A percentile compares a stretch with the other conserved stretches of the same genome.
Evolutionary conservation across 2,113 vertebrate genomes (phyloP).

Genomic region (Nematolebias whitei): DNA sequence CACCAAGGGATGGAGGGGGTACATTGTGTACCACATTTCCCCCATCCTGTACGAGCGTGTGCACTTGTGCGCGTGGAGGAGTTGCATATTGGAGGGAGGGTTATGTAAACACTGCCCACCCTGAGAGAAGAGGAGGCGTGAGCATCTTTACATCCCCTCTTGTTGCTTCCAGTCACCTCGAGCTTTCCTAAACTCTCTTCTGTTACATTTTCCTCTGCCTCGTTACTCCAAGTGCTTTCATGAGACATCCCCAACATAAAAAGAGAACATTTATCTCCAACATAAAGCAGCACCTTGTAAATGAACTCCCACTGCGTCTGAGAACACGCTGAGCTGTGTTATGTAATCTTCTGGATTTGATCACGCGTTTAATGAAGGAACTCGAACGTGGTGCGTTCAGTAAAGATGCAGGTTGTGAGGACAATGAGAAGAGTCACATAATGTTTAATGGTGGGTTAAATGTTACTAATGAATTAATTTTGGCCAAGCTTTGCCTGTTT

Average conservation of each 20-base stretch:
- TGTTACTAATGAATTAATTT: conserved; percentile 4
- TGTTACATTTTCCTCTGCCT: background rate
- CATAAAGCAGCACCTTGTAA: conserved; percentile 22
- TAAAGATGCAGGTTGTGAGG: conserved; percentile 9
- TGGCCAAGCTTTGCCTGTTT: background rate
- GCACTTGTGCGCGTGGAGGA: background rate
- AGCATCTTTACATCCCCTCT: conserved; percentile 38
- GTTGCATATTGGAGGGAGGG: conserved; percentile 1
- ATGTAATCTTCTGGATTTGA: conserved; percentile 53
- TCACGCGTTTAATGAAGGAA: conserved; percentile 59
- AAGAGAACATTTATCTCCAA: conserved; percentile 19
- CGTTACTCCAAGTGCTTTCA: conserved; percentile 24
- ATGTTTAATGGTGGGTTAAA: conserved; percentile 6
- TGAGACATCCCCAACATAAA: conserved; percentile 14
- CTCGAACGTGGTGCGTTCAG: conserved; percentile 16
- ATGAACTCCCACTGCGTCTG: conserved; percentile 49
- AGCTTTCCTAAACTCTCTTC: background rate
- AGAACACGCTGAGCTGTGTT: conserved; percentile 38
- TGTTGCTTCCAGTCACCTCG: conserved; percentile 18
- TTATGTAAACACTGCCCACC: conserved; percentile 43
- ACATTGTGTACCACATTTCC: conserved; percentile 29
- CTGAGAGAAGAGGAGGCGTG: conserved; percentile 3
- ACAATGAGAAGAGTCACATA: background rate
- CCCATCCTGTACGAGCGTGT: conserved; percentile 1
- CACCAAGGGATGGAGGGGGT: conserved; percentile 11